phyloP scores from a whole-genome alignment of 2,113 vertebrate species.

The Pomatostomus ruficeps region DNA sequence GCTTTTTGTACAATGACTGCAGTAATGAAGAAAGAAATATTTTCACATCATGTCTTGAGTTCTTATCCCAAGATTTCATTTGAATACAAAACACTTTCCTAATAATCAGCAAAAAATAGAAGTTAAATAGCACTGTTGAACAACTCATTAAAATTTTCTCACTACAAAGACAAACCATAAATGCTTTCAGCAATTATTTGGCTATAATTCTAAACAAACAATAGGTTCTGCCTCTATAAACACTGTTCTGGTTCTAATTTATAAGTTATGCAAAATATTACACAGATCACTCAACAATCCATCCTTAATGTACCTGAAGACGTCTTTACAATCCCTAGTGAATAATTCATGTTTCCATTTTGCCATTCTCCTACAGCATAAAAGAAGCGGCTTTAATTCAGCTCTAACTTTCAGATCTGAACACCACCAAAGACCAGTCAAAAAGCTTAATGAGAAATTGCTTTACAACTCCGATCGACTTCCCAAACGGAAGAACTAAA shows the following conservation, averaged over 20 bases:
- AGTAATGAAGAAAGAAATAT: not conserved
- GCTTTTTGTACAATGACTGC: not conserved
- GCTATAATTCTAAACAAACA: conserved; percentile 12
- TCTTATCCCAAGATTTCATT: not conserved
- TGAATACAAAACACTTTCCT: not conserved
- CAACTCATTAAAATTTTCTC: not conserved
- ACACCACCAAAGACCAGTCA: not conserved
- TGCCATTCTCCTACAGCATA: not conserved
- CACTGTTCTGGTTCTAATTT: not conserved
- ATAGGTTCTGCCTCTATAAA: not conserved
- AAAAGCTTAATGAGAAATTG: not conserved
- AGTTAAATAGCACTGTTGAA: not conserved
- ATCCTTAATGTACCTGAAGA: not conserved
- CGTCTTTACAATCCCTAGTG: not conserved
- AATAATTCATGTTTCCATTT: not conserved
- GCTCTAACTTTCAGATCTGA: not conserved
- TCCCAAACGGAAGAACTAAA: not conserved
- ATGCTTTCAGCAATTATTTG: not conserved
- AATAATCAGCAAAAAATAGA: not conserved
- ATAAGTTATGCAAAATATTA: not conserved
- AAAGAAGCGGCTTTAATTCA: not conserved
- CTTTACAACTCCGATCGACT: not conserved
- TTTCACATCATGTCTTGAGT: not conserved
- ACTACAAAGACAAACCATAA: not conserved
- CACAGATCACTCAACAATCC: not conserved